Evolutionary conservation across 2,888 invertebrate genomes (phyloP).

Genomic region (Drosophila macrospina): DNA sequence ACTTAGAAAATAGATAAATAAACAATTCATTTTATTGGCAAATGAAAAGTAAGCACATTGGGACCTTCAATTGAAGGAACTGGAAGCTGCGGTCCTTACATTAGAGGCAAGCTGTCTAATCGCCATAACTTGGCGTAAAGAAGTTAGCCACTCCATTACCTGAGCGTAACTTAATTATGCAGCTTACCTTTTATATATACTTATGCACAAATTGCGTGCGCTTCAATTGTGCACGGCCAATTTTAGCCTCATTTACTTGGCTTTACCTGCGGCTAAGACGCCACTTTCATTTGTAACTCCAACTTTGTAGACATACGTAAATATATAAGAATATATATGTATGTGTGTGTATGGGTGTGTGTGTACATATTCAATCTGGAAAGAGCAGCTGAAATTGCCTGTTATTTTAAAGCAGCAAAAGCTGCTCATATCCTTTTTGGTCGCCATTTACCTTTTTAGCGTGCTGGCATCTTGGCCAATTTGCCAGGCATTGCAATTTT

Average conservation of each 20-base stretch:
- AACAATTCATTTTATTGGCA: slow-evolving; percentile 9
- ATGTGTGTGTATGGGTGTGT: slow-evolving; percentile 4
- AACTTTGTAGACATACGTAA: neutral
- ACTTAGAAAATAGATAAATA: slow-evolving; percentile 2
- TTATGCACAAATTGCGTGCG: slow-evolving; percentile 39
- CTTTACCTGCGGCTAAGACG: slow-evolving; percentile 31
- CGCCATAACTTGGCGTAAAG: slow-evolving; percentile 62
- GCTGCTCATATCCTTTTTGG: slow-evolving; percentile 46
- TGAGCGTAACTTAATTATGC: slow-evolving; percentile 67
- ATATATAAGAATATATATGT: neutral
- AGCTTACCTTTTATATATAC: slow-evolving; percentile 20
- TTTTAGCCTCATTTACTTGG: slow-evolving; percentile 46
- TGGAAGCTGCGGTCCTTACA: slow-evolving; percentile 13
- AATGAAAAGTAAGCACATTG: slow-evolving; percentile 41
- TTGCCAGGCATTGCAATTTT: slow-evolving; percentile 36
- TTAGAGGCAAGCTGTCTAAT: slow-evolving; percentile 27
- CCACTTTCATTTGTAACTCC: neutral
- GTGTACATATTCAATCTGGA: slow-evolving; percentile 17
- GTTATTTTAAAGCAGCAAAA: slow-evolving; percentile 17
- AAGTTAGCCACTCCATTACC: slow-evolving; percentile 73
- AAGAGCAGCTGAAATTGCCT: slow-evolving; percentile 32
- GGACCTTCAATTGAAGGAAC: neutral
- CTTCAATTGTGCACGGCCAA: slow-evolving; percentile 49
- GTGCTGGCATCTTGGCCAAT: slow-evolving; percentile 18
- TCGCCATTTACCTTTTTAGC: slow-evolving; percentile 2